phyloP scores from a whole-genome alignment of 2,113 vertebrate species.

The Forbesichthys papilliferus region DNA sequence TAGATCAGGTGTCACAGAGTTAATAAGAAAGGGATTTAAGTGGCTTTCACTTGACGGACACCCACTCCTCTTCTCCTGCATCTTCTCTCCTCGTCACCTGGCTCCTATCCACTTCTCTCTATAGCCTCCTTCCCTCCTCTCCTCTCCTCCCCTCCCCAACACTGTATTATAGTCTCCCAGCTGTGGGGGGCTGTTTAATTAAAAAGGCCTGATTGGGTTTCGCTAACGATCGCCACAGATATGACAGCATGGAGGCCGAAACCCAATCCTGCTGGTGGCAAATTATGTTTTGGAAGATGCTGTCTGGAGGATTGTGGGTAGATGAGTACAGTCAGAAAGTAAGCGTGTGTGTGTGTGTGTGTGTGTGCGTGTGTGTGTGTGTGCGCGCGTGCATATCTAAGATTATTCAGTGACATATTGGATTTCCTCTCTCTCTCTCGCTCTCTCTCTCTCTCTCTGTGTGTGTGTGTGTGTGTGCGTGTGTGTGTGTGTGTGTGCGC shows the following conservation, averaged over 20 bases:
- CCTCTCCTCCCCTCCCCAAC: too few species aligned
- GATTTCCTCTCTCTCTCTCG: too few species aligned
- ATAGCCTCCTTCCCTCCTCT: too few species aligned
- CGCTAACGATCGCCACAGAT: constrained; percentile 30
- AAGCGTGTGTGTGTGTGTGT: background rate
- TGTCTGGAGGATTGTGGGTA: too few species aligned
- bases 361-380: background rate
- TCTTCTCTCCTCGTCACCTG: background rate
- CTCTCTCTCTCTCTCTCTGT: too few species aligned
- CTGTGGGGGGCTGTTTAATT: constrained; percentile 51
- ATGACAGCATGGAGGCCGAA: constrained; percentile 22
- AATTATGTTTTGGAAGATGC: background rate
- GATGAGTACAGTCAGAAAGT: background rate
- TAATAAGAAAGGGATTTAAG: constrained; percentile 74
- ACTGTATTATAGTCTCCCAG: background rate
- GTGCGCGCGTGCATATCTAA: too few species aligned
- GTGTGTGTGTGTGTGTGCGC: too few species aligned
- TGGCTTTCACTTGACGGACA: constrained; percentile 41
- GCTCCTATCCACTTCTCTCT: background rate
- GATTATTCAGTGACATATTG: too few species aligned
- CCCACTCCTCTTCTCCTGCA: constrained; percentile 6
- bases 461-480: too few species aligned
- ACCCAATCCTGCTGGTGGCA: constrained; percentile 5
- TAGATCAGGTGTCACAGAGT: constrained; percentile 58
- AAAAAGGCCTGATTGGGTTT: constrained; percentile 53